A percentile compares a stretch with the other conserved stretches of the same genome.
Conservation (phyloP, 1,140 invertebrate genomes). For the Drosophila sp. region DNA sequence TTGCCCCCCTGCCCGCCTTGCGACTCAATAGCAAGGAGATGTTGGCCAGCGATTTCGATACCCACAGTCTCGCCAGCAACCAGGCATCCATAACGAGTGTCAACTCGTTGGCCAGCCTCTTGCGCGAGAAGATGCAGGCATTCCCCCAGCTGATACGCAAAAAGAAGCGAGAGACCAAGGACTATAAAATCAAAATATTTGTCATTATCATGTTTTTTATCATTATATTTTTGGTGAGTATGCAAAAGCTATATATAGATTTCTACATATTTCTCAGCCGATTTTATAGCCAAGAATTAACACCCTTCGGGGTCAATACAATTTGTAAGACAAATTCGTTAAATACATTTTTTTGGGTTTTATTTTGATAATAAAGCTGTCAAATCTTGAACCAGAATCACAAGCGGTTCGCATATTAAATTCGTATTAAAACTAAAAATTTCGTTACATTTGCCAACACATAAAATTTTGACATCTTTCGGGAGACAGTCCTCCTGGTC, state of each 20-base stretch:
- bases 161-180: conserved; percentile 86
- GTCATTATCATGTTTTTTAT: conserved; percentile 91
- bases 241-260: background rate
- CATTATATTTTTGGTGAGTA: conserved; percentile 87
- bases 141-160: conserved; percentile 85
- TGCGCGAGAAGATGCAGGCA: conserved; percentile 90
- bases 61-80: conserved; percentile 79
- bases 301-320: too few species aligned
- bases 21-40: conserved; percentile 81
- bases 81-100: conserved; percentile 89
- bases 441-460: too few species aligned
- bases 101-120: conserved; percentile 91
- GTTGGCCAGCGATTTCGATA: conserved; percentile 81
- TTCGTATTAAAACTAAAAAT: too few species aligned
- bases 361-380: too few species aligned
- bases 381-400: too few species aligned
- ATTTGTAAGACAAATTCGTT: too few species aligned
- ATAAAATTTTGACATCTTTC: too few species aligned
- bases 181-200: conserved; percentile 91
- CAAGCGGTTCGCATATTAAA: too few species aligned
- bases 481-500: too few species aligned
- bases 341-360: too few species aligned
- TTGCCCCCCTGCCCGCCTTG: conserved; percentile 76
- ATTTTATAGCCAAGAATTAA: too few species aligned
- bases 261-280: background rate